These are phyloP conservation scores for Arctopsyche grandis DNA, from an alignment of 1,140 invertebrate genomes.

Conservation along the genomic window DNA sequence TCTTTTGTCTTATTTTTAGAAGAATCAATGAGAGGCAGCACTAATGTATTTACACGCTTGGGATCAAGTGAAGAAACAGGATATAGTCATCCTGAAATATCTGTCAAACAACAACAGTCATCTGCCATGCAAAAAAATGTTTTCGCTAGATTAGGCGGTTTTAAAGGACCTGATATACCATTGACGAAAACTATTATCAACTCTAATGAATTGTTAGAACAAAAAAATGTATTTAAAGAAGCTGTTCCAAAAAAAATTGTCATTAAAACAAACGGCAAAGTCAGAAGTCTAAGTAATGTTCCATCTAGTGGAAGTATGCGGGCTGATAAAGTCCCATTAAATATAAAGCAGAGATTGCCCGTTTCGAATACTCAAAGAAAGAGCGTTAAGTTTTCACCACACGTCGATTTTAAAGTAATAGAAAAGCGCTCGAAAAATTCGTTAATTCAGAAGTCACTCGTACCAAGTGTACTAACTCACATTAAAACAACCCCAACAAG, in stretches of 20 bases:
- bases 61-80: slow-evolving; percentile 43
- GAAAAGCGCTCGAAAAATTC: slow-evolving; percentile 52
- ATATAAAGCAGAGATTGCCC: slow-evolving; percentile 61
- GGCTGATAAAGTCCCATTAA: slow-evolving; percentile 61
- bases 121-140: slow-evolving; percentile 57
- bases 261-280: slow-evolving; percentile 59
- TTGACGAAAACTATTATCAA: slow-evolving; percentile 54
- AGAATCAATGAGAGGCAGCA: not conserved
- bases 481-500: slow-evolving; percentile 15
- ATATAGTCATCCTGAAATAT: not conserved
- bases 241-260: slow-evolving; percentile 57
- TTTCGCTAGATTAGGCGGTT: slow-evolving; percentile 59
- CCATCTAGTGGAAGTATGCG: slow-evolving; percentile 61
- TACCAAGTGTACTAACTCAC: slow-evolving; percentile 16
- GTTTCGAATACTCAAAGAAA: slow-evolving; percentile 57
- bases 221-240: slow-evolving; percentile 61
- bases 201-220: slow-evolving; percentile 58
- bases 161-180: slow-evolving; percentile 55
- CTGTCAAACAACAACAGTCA: not conserved
- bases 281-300: slow-evolving; percentile 59
- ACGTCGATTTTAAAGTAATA: slow-evolving; percentile 64
- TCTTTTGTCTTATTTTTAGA: not conserved
- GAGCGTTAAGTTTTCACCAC: slow-evolving; percentile 64
- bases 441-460: not conserved
- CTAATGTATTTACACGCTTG: slow-evolving; percentile 46